These are phyloP conservation scores for Gorsachius goisagi DNA, from an alignment of 2,113 vertebrate species.

Conservation along the genomic window DNA sequence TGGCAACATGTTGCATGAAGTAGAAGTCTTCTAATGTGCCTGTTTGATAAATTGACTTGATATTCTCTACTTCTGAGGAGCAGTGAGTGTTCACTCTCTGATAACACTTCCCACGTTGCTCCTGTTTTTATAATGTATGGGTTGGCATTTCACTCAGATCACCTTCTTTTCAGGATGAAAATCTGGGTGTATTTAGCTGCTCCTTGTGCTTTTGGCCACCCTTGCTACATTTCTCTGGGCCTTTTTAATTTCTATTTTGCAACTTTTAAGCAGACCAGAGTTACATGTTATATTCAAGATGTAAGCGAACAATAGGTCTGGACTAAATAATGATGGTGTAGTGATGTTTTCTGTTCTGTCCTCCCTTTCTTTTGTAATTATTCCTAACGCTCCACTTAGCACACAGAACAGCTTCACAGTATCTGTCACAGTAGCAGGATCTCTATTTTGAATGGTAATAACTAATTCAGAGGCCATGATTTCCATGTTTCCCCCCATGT, in stretches of 20 bases:
- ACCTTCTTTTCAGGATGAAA: background rate
- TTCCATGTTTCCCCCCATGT: background rate
- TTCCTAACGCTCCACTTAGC: background rate
- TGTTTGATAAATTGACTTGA: background rate
- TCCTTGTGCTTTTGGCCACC: background rate
- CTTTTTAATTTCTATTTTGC: background rate
- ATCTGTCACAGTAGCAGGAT: background rate
- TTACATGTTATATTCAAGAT: background rate
- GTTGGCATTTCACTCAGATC: background rate
- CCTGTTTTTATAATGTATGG: background rate
- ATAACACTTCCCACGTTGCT: background rate
- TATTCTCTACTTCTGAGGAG: background rate
- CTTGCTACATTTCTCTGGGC: background rate
- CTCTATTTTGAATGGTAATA: background rate
- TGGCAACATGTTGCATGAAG: rapidly evolving
- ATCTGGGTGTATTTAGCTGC: background rate
- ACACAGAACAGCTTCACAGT: background rate
- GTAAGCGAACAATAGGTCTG: background rate
- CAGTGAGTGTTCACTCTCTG: background rate
- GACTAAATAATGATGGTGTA: background rate
- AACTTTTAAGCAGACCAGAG: background rate
- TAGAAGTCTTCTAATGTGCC: background rate
- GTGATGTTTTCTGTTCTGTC: background rate
- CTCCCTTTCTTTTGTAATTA: background rate
- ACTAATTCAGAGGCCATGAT: background rate